Conservation (phyloP, 2,797 vertebrate genomes). For the Harpagifer antarcticus region DNA sequence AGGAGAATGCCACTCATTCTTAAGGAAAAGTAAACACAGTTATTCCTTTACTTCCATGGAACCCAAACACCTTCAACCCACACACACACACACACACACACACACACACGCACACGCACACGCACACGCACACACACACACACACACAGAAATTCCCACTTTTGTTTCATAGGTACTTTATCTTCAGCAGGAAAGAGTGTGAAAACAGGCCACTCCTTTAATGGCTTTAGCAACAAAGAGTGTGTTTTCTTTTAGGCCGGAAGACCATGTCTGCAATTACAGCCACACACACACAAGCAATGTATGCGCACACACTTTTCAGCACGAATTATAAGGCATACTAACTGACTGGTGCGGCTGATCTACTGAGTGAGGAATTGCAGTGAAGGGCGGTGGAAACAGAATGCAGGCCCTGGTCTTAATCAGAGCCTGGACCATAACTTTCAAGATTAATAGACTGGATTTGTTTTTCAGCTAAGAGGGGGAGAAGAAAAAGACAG, state of each 20-base stretch:
- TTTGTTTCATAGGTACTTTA: constrained; percentile 49
- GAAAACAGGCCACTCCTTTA: constrained; percentile 59
- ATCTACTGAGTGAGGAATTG: constrained; percentile 74
- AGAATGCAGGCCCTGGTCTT: constrained; percentile 72
- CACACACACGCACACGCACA: neutral
- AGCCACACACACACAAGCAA: constrained; percentile 30
- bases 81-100: constrained; percentile 17
- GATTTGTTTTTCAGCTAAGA: constrained; percentile 66
- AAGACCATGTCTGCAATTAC: constrained; percentile 51
- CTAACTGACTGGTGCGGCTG: constrained; percentile 62
- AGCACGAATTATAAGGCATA: constrained; percentile 28
- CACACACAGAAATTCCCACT: constrained; percentile 6
- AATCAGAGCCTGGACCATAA: constrained; percentile 75
- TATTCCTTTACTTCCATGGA: constrained; percentile 71
- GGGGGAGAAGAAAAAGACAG: constrained; percentile 34
- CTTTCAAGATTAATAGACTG: constrained; percentile 65
- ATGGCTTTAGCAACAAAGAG: constrained; percentile 51
- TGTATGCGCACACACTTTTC: constrained; percentile 8
- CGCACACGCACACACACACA: too few species aligned
- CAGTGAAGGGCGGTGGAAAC: constrained; percentile 68
- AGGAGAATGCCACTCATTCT: constrained; percentile 85
- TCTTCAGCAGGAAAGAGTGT: constrained; percentile 50
- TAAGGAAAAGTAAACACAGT: constrained; percentile 73
- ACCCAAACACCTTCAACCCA: constrained; percentile 57
- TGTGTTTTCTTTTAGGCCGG: constrained; percentile 60